phyloP scores from a whole-genome alignment of 2,113 vertebrate species.

The Notarius lentiginosus region DNA sequence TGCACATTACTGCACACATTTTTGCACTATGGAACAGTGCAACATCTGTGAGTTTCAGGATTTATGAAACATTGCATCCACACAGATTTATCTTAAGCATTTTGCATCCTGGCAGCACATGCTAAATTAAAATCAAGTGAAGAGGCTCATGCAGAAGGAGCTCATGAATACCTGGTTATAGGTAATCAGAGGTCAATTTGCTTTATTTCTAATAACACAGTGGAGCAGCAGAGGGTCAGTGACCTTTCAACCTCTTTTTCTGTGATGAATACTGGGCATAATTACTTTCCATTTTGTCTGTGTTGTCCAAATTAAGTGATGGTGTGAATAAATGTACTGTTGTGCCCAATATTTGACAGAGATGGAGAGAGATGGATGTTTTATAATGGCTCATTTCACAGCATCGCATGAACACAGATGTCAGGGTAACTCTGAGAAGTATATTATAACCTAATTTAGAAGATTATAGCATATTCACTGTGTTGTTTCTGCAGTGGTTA shows the following conservation, averaged over 20 bases:
- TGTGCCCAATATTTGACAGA: not conserved
- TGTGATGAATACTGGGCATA: conserved; percentile 9
- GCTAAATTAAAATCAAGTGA: conserved; percentile 11
- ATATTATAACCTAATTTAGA: not conserved
- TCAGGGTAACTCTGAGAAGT: not conserved
- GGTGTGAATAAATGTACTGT: not conserved
- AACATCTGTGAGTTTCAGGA: not conserved
- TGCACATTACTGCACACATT: not conserved
- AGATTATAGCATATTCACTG: not conserved
- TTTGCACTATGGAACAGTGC: not conserved
- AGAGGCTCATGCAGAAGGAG: conserved; percentile 12
- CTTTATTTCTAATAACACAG: conserved; percentile 3
- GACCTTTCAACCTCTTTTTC: conserved; percentile 6
- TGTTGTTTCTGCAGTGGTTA: not conserved
- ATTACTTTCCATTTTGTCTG: not conserved
- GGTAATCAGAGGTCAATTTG: conserved; percentile 30
- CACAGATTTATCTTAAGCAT: conserved; percentile 27
- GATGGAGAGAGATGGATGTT: not conserved
- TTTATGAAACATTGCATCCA: conserved; percentile 27
- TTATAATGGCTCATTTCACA: not conserved
- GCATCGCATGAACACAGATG: not conserved
- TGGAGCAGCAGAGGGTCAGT: conserved; percentile 3
- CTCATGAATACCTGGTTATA: conserved; percentile 46
- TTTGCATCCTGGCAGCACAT: conserved; percentile 51
- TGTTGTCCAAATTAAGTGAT: conserved; percentile 17